Evolutionary conservation across 2,888 invertebrate species (phyloP).

Genomic region (Drosophila greeni): DNA sequence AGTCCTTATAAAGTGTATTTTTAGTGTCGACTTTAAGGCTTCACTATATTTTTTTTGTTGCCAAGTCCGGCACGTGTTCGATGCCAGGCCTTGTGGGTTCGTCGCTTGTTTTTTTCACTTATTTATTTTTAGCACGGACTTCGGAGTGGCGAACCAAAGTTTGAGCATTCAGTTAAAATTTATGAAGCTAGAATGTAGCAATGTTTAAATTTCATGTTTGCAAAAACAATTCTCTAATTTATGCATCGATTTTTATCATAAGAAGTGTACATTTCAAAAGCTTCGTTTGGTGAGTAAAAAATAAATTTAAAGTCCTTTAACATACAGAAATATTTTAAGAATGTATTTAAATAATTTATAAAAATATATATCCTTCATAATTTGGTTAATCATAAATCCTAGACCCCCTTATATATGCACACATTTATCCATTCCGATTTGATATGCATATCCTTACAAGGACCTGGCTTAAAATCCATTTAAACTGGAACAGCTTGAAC

Average conservation of each 20-base stretch:
- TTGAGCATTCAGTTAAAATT: constrained; percentile 33
- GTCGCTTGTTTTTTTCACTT: constrained; percentile 19
- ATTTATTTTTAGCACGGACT: constrained; percentile 47
- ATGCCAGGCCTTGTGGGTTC: constrained; percentile 23
- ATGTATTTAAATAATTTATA: neutral
- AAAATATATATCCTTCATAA: neutral
- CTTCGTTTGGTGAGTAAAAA: neutral
- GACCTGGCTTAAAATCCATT: neutral
- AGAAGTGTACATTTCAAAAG: neutral
- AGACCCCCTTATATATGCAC: neutral
- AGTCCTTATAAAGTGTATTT: constrained; percentile 12
- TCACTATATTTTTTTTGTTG: constrained; percentile 1
- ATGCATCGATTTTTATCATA: constrained; percentile 4
- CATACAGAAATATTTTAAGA: neutral
- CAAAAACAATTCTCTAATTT: constrained; percentile 26
- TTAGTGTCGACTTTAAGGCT: neutral
- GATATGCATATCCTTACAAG: constrained; percentile 22
- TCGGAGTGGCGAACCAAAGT: constrained; percentile 40
- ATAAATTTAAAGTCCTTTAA: neutral
- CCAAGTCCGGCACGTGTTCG: constrained; percentile 44
- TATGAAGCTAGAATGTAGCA: constrained; percentile 29
- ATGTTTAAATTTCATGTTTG: constrained; percentile 30
- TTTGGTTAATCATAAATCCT: neutral
- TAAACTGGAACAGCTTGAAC: constrained; percentile 16
- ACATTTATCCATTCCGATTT: constrained; percentile 9